A percentile compares a stretch with the other conserved stretches of the same genome.
Conservation (phyloP, 2,888 invertebrate species). For the Baronia brevicornis region DNA sequence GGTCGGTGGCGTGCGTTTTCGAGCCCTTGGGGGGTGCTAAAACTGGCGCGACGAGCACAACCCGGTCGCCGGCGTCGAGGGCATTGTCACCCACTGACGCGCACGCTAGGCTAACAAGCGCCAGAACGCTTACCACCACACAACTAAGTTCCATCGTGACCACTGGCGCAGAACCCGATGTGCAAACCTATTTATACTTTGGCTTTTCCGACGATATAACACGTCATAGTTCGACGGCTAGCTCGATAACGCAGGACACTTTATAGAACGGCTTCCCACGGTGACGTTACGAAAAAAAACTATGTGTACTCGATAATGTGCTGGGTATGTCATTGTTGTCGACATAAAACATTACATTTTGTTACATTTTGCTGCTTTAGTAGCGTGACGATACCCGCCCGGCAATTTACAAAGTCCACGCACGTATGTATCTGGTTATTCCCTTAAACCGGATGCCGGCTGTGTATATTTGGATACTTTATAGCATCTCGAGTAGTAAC, state of each 20-base stretch:
- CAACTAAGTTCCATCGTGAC: slow-evolving; percentile 57
- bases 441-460: slow-evolving; percentile 54
- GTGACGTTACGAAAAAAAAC: slow-evolving; percentile 42
- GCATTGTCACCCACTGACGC: slow-evolving; percentile 52
- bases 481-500: slow-evolving; percentile 13
- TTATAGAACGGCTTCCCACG: slow-evolving; percentile 41
- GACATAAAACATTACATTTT: too few relatives aligned
- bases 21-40: slow-evolving; percentile 59
- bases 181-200: slow-evolving; percentile 62
- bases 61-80: slow-evolving; percentile 47
- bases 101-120: slow-evolving; percentile 36
- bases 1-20: slow-evolving; percentile 43
- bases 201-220: slow-evolving; percentile 42
- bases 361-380: slow-evolving; percentile 11
- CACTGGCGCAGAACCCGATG: slow-evolving; percentile 55
- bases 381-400: slow-evolving; percentile 27
- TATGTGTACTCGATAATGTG: too few relatives aligned
- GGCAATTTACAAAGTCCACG: slow-evolving; percentile 40
- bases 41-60: slow-evolving; percentile 58
- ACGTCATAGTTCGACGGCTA: slow-evolving; percentile 39
- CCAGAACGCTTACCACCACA: slow-evolving; percentile 46
- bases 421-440: slow-evolving; percentile 54
- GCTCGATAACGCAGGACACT: slow-evolving; percentile 33
- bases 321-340: too few relatives aligned
- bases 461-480: slow-evolving; percentile 26